Base-by-base conservation (phyloP, 2,797 vertebrate genomes). In the Neoniphon sammara region DNA sequence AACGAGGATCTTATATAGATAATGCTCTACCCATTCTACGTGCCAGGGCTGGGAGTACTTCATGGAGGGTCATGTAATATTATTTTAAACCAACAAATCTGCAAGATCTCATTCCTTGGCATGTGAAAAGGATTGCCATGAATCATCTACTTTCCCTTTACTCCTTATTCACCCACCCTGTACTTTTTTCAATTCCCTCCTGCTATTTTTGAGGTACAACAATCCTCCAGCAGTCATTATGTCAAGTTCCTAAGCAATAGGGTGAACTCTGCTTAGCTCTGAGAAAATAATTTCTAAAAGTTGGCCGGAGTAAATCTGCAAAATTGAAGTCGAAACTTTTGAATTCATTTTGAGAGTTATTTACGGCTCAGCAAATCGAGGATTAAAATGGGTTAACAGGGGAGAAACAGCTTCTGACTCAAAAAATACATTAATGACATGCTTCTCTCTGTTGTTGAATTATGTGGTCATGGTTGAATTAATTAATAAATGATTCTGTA, bases 361-460 rank as follows among this genome's bases (percentile, higher is more conserved):
- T 78, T 69, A 80, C 63, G 30, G 14, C 54, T 70, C 57, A 62
- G 55, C 53, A 66, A 71, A 73, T 44, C 36, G 21, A 3, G 21
- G 67, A 77, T 84, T 81, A 31, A 59, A 84, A 71, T 65, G 2
- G 50, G 58, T 78, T 44, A 34, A 52, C 61, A 55, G 34, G 25
- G 36, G 67, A 56, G 58, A 70, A 79, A 54, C 54, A 75, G 39
- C 54, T 71, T 52, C 27, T 78, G 55, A 78, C 64, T 76, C 80
- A 75, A 73, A 80, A 85, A 78, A 80, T 80, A 62, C 47, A 85
- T 81, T 55, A 42, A 42, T 65, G 27, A 73, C 3, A 39, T 44
- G 42, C 53, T 49, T 74, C 55, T 14, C n/a, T 72, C 69, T 49
- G 30, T 57, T 69, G 57, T 58, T 76, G n/a, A 73, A 79, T 78